Evolutionary conservation across 1,140 invertebrate genomes (phyloP), one percentile per base, ranked within the genome.

Genomic region (Pseudoatta argentina): DNA sequence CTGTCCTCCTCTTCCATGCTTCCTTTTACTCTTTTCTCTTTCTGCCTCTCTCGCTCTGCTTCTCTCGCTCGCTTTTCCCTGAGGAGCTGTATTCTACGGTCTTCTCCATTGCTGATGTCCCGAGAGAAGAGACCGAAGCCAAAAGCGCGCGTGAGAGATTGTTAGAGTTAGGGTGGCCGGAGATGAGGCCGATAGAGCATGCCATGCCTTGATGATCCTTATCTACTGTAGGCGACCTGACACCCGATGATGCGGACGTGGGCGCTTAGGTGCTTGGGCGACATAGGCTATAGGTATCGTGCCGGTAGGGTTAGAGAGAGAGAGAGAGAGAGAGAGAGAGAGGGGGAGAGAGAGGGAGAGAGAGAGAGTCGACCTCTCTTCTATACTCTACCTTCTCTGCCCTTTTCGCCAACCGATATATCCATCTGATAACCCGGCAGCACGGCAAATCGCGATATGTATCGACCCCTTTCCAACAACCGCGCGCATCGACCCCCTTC

Each of bases 171-270:
- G 92, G 90, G 89, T 90, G 92, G 77, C 88, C 89, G 55, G 89
- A 93, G 93, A 94, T 94, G 92, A 93, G 91, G 87, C 91, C 92
- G 93, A 94, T 94, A 94, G 90, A 93, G 91, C 93, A 93, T 91
- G 93, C 91, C 92, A 93, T 89, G 93, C 91, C 92, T 93, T 89
- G 93, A 91, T 91, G 92, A 94, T 94, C 82, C 91, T 92, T 94
- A 94, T 94, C 92, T 87, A 89, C 86, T 86, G 39, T 83, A 83
- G 85, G 79, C 83, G 87, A 73, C 73, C 75, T 55, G 78, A 61
- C 71, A 76, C 85, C 89, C 89, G 77, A 89, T 85, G 89, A 86
- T 86, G 89, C 88, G 87, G 85, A 85, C 88, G 89, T 90, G 86
- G 91, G 91, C 88, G 91, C 85, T 79, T 85, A 88, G 83, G 72